A percentile compares a stretch with the other conserved stretches of the same genome.
phyloP scores from a whole-genome alignment of 1,140 invertebrate genomes.

The Drosophila setifemur region DNA sequence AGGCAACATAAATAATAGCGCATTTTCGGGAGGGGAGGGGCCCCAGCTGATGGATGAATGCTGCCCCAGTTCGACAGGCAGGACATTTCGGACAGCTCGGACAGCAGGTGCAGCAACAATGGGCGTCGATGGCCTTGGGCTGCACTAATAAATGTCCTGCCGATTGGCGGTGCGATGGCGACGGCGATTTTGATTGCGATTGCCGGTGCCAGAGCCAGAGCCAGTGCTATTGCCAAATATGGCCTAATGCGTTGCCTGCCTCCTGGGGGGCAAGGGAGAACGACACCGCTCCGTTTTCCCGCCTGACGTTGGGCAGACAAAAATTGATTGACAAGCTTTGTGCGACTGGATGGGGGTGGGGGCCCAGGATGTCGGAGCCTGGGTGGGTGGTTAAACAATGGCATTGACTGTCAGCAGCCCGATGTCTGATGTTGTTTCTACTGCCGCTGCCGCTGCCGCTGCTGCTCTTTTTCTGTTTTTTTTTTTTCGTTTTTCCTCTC shows the following conservation, averaged over 20 bases:
- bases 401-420: conserved; percentile 42
- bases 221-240: conserved; percentile 44
- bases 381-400: conserved; percentile 14
- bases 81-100: conserved; percentile 18
- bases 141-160: conserved; percentile 76
- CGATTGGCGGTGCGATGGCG: conserved; percentile 46
- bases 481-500: conserved; percentile 21
- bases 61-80: conserved; percentile 3
- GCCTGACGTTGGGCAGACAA: conserved; percentile 53
- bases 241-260: conserved; percentile 51
- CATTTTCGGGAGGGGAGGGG: conserved; percentile 12
- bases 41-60: conserved; percentile 42
- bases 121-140: conserved; percentile 42
- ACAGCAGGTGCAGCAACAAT: conserved; percentile 36
- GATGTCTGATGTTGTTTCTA: conserved; percentile 50
- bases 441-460: neutral
- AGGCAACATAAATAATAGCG: conserved; percentile 66
- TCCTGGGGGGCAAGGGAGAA: too few species aligned
- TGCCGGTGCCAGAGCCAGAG: conserved; percentile 4
- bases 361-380: neutral
- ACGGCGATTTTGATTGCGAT: conserved; percentile 20
- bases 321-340: conserved; percentile 80
- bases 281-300: conserved; percentile 5
- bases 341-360: conserved; percentile 10
- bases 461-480: too few species aligned